Conservation (phyloP, 2,888 invertebrate genomes). For the Ferrisia virgata region DNA sequence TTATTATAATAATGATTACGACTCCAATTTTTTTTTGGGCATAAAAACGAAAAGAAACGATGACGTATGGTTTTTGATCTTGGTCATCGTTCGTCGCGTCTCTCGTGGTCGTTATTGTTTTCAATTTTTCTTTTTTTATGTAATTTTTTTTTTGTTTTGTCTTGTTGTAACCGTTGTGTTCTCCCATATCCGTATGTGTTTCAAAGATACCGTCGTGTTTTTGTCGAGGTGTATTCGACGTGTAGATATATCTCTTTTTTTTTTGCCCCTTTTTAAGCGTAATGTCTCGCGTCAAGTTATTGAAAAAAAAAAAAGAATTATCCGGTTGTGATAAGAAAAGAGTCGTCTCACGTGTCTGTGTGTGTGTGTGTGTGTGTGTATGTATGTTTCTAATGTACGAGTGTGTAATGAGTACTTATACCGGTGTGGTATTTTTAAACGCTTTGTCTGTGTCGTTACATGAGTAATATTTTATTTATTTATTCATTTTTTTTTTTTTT, state of each 20-base stretch:
- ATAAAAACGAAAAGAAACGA: background rate
- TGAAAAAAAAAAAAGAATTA: too few relatives aligned
- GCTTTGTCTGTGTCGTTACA: background rate
- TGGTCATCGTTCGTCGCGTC: background rate
- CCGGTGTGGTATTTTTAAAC: background rate
- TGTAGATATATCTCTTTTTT: background rate
- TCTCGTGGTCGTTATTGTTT: background rate
- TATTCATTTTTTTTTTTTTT: background rate
- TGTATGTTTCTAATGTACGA: background rate
- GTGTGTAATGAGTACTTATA: background rate
- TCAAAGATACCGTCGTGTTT: background rate
- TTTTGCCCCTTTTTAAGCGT: background rate
- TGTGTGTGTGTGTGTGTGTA: too few relatives aligned
- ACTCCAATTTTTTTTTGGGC: too few relatives aligned
- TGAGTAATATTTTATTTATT: too few relatives aligned
- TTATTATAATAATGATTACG: too few relatives aligned
- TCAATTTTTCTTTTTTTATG: background rate
- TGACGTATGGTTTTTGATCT: background rate
- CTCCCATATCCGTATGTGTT: background rate
- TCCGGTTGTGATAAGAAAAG: background rate
- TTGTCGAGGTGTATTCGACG: background rate
- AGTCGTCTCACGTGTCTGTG: background rate
- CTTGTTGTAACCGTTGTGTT: constrained; percentile 28
- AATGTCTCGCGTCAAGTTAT: background rate
- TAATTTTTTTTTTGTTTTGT: background rate